Evolutionary conservation across 2,113 vertebrate genomes (phyloP).

Genomic region (Tringa solitaria): DNA sequence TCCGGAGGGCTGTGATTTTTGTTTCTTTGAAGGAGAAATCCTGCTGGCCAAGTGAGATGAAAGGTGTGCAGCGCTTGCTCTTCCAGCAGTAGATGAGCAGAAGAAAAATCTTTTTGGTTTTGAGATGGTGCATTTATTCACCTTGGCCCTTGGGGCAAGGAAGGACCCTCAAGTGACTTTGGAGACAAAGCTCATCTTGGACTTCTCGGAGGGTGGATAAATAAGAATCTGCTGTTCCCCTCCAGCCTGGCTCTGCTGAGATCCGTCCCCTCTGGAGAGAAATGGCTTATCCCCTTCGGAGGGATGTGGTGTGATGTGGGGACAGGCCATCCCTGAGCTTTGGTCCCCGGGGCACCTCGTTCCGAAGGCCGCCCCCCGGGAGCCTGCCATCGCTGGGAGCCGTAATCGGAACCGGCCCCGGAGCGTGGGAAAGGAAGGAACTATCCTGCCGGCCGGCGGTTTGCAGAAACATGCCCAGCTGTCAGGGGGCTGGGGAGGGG

Average conservation of each 20-base stretch:
- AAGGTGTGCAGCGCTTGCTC: neutral
- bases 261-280: neutral
- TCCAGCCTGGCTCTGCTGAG: neutral
- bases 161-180: neutral
- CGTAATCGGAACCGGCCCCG: neutral
- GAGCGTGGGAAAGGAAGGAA: constrained; percentile 59
- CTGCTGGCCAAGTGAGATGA: neutral
- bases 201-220: neutral
- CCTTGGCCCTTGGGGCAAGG: no score
- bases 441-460: neutral
- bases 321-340: neutral
- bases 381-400: neutral
- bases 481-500: neutral
- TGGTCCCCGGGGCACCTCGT: neutral
- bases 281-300: neutral
- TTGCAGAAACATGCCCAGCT: neutral
- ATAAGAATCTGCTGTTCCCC: neutral
- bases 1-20: neutral
- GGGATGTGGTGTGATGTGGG: rapidly evolving
- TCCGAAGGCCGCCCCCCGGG: neutral
- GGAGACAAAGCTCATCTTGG: neutral
- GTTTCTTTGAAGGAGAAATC: neutral
- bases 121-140: neutral
- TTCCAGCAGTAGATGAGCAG: neutral
- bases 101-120: neutral